These are phyloP conservation scores for Mizuhopecten yessoensis DNA, from an alignment of 1,140 invertebrate species.

Conservation along the genomic window DNA sequence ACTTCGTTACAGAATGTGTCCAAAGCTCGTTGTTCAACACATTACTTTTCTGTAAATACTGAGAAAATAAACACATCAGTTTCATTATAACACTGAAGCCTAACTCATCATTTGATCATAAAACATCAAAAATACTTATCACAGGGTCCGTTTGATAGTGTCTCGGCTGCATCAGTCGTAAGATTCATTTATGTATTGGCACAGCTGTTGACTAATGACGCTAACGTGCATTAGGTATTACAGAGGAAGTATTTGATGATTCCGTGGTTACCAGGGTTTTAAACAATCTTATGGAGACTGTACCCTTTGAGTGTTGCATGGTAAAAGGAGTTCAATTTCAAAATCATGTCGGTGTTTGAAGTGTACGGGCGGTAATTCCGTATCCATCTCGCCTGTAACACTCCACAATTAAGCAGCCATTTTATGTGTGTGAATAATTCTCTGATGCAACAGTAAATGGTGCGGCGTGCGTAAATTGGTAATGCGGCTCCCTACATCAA, in stretches of 20 bases:
- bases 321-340: slow-evolving; percentile 30
- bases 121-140: slow-evolving; percentile 27
- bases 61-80: not conserved
- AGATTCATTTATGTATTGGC: slow-evolving; percentile 14
- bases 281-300: slow-evolving; percentile 3
- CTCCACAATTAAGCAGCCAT: slow-evolving; percentile 13
- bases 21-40: slow-evolving; percentile 13
- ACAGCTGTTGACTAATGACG: slow-evolving; percentile 21
- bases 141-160: not conserved
- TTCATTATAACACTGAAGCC: slow-evolving; percentile 1
- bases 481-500: not conserved
- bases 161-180: not conserved
- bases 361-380: not conserved
- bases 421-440: slow-evolving; percentile 3
- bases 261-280: not conserved
- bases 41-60: not conserved
- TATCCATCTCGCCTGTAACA: not conserved
- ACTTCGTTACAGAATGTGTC: slow-evolving; percentile 27
- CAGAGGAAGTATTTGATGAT: not conserved
- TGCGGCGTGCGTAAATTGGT: not conserved
- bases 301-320: not conserved
- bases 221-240: slow-evolving; percentile 23
- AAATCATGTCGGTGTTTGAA: slow-evolving; percentile 33
- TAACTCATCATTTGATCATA: slow-evolving; percentile 13
- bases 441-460: not conserved